These are phyloP conservation scores for Archegozetes longisetosus DNA, from an alignment of 1,140 invertebrate genomes.

Conservation along the genomic window DNA sequence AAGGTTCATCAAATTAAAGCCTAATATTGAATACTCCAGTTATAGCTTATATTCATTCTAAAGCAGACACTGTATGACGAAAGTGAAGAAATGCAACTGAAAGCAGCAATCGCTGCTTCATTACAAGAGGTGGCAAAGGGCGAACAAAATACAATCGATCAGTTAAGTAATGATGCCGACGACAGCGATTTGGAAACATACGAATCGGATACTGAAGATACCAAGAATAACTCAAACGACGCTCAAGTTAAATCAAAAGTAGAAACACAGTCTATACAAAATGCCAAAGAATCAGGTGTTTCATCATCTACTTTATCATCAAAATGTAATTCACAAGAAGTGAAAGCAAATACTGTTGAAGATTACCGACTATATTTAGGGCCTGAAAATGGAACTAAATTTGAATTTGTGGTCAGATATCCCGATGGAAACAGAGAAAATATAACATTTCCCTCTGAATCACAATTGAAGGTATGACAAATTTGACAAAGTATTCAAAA, in stretches of 20 bases:
- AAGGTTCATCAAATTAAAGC: too few relatives aligned
- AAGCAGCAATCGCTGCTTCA: slow-evolving; percentile 34
- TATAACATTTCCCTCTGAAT: slow-evolving; percentile 30
- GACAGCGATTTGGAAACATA: slow-evolving; percentile 30
- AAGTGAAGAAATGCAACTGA: slow-evolving; percentile 33
- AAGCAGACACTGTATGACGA: slow-evolving; percentile 29
- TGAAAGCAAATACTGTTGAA: slow-evolving; percentile 6
- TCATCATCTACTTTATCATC: background rate
- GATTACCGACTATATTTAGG: slow-evolving; percentile 25
- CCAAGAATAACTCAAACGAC: background rate
- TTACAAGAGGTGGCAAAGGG: slow-evolving; percentile 20
- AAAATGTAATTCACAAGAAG: background rate
- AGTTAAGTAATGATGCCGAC: slow-evolving; percentile 20
- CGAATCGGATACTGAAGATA: slow-evolving; percentile 26
- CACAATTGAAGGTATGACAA: slow-evolving; percentile 28
- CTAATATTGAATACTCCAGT: background rate
- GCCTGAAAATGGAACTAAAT: slow-evolving; percentile 25
- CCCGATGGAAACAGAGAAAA: slow-evolving; percentile 32
- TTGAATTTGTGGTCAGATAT: slow-evolving; percentile 30
- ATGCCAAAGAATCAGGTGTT: background rate
- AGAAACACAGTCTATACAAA: background rate
- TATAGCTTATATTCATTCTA: background rate
- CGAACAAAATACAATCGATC: slow-evolving; percentile 14
- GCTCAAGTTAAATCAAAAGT: background rate
- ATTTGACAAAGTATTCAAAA: slow-evolving; percentile 2